Evolutionary conservation across 2,888 invertebrate species (phyloP), one percentile per base, ranked within the genome.

Genomic region (Troides oblongomaculatus): DNA sequence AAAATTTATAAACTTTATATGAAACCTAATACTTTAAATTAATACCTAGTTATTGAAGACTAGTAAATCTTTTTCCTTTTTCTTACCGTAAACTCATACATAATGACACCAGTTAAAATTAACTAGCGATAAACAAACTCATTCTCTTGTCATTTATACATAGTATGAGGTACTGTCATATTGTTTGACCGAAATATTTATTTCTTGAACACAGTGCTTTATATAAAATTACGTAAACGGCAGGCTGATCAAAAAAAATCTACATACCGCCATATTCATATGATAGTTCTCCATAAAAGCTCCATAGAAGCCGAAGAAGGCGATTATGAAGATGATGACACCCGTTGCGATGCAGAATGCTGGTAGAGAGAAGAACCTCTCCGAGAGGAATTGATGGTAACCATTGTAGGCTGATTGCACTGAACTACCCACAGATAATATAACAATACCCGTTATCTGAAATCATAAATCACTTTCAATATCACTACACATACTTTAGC

Each of bases 281-380:
- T 95, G 95, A 83, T 97, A 96, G 87, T 96, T 97, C 84, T 97
- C 97, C 80, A 95, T 95, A 75, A 95, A 94, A 0, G 98, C 97
- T 60, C 98, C 98, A 89, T 97, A 97, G 89, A 97, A 98, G 71
- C 97, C 98, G 78, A 97, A 95, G 86, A 96, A 96, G 0, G 97
- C 95, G 64, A 97, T 95, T 74, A 97, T 84, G 84, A 97, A 95
- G 78, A 96, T 95, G 75, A 96, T 93, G 87, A 81, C 84, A 17
- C 96, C 96, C 43, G 96, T 93, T 2, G 95, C 94, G 72, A 97
- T 96, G 66, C 96, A 92, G 70, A 95, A 93, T 14, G 95, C 93
- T 10, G 96, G 97, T 39, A 96, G 94, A 0, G 96, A 95, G 81
- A 96, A 94, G 85, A 96, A 96, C 75, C 94, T 90, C 69, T 94